A percentile compares a stretch with the other conserved stretches of the same genome.
These are phyloP conservation scores for Agapetus fuscipes DNA, from an alignment of 2,888 invertebrate genomes.

Conservation along the genomic window DNA sequence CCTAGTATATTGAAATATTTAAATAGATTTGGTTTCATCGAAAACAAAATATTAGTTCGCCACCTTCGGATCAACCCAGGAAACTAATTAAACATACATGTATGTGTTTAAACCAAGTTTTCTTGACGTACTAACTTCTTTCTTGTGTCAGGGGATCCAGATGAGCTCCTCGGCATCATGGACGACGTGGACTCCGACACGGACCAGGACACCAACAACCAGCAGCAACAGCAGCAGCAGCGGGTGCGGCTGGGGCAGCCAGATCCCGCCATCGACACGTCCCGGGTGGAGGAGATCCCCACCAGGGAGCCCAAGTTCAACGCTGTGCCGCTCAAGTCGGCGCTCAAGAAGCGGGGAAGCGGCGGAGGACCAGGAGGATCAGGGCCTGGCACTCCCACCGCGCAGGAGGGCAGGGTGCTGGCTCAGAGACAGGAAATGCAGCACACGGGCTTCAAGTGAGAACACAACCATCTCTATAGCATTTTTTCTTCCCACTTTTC, in stretches of 20 bases:
- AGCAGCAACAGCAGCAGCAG: slow-evolving; percentile 52
- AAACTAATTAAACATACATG: no score
- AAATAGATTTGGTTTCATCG: no score
- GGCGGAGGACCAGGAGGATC: slow-evolving; percentile 38
- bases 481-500: neutral
- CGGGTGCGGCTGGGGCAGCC: slow-evolving; percentile 49
- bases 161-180: slow-evolving; percentile 27
- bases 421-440: slow-evolving; percentile 63
- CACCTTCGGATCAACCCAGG: no score
- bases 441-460: slow-evolving; percentile 75
- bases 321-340: slow-evolving; percentile 86
- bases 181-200: slow-evolving; percentile 44
- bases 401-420: slow-evolving; percentile 59
- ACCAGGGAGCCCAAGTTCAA: slow-evolving; percentile 88
- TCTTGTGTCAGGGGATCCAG: slow-evolving; percentile 31
- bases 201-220: slow-evolving; percentile 56
- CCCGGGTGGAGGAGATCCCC: slow-evolving; percentile 82
- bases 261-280: slow-evolving; percentile 66
- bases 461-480: neutral
- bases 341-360: slow-evolving; percentile 69
- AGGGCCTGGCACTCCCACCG: slow-evolving; percentile 63
- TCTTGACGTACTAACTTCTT: no score
- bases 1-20: no score
- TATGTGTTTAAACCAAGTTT: no score
- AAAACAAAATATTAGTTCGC: no score